Percentiles rank a stretch among this genome's conserved stretches.
phyloP scores from a whole-genome alignment of 2,888 invertebrate genomes.

The Habroteleia sp. region DNA sequence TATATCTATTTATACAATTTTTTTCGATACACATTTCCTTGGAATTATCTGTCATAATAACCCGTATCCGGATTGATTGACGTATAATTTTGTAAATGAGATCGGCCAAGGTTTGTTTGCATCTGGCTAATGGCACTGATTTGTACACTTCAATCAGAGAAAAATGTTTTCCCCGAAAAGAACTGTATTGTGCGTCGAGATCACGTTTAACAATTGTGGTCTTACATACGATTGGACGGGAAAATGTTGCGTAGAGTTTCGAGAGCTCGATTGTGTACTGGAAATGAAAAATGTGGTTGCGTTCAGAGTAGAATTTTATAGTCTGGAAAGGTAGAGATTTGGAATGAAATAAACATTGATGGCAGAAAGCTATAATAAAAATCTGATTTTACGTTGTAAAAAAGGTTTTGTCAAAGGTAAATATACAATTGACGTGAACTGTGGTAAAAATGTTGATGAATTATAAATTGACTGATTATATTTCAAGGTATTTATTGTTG shows the following conservation, averaged over 20 bases:
- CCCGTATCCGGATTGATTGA: too few species aligned
- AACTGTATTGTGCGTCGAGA: constrained; percentile 5
- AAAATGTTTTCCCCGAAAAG: constrained; percentile 10
- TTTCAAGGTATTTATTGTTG: too few species aligned
- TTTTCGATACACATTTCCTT: too few species aligned
- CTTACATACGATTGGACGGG: constrained; percentile 29
- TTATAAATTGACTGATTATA: too few species aligned
- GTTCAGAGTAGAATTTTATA: constrained; percentile 8
- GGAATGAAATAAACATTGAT: constrained; percentile 34
- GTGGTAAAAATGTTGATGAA: too few species aligned
- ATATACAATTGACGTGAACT: too few species aligned
- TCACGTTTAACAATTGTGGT: constrained; percentile 25
- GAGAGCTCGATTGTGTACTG: constrained; percentile 13
- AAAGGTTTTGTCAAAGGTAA: constrained; percentile 1
- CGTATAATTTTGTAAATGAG: too few species aligned
- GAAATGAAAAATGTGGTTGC: constrained; percentile 23
- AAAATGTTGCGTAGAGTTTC: constrained; percentile 20
- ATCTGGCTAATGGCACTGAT: too few species aligned
- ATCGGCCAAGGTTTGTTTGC: too few species aligned
- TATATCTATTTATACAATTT: too few species aligned
- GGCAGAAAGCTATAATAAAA: constrained; percentile 23
- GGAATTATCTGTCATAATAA: too few species aligned
- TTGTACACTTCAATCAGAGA: constrained; percentile 26
- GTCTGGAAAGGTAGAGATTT: constrained; percentile 12
- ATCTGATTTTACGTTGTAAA: constrained; percentile 9